A percentile compares a stretch with the other conserved stretches of the same genome.
Evolutionary conservation across 2,888 invertebrate genomes (phyloP).

Genomic region (Strigamia crassipes): DNA sequence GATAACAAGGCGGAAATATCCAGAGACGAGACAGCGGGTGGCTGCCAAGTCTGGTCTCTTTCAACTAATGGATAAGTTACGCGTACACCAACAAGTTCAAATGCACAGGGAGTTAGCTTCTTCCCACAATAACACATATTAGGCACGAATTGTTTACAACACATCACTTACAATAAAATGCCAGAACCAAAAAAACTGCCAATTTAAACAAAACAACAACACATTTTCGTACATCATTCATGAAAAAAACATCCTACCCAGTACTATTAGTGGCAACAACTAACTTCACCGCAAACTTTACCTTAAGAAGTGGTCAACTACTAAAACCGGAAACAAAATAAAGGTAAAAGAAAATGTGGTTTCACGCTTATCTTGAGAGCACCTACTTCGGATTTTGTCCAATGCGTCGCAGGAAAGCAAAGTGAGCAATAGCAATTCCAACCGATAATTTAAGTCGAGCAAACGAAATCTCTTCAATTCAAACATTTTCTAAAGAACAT

Average conservation of each 20-base stretch:
- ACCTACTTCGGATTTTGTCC: not conserved
- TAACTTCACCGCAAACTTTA: not conserved
- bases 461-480: not conserved
- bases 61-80: slow-evolving; percentile 15
- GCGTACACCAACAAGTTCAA: not conserved
- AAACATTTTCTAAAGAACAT: not conserved
- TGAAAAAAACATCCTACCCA: not conserved
- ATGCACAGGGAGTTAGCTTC: not conserved
- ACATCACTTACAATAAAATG: no score
- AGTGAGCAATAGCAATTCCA: not conserved
- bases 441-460: not conserved
- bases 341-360: not conserved
- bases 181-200: no score
- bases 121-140: not conserved
- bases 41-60: not conserved
- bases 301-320: not conserved
- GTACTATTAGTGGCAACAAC: not conserved
- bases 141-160: no score
- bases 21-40: not conserved
- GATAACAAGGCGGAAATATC: slow-evolving; percentile 13
- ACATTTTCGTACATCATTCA: no score
- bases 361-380: not conserved
- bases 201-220: no score
- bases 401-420: not conserved
- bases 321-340: not conserved